Base-by-base conservation (phyloP, 2,113 vertebrate genomes). In the Tympanuchus pallidicinctus region DNA sequence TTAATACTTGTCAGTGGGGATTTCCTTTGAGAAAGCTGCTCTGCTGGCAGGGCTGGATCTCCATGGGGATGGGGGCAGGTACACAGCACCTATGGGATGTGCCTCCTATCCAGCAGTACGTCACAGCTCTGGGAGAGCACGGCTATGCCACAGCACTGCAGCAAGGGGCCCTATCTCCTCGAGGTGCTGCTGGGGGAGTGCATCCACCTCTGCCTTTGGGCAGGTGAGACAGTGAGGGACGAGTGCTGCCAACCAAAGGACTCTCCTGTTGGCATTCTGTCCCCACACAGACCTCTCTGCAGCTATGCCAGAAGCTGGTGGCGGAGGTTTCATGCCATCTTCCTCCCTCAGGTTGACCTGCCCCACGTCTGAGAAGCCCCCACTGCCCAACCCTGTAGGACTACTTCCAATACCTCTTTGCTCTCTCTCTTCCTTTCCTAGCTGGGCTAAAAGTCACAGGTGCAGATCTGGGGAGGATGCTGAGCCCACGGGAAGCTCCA, bases 371-470 rank as follows among this genome's bases (percentile, higher is more conserved):
- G 11, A 38, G 66, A 54, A 77, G 54, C 47, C 65, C n/a, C 11
- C 1, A 2, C 8, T 0, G 1, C 12, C n/a, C 0, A 0, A 17
- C 27, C 15, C 34, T 8, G 0, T 0, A 1, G 56, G 25, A 34
- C 19, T 0, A 0, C 27, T 28, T 92, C 34, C 32, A 2, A 0
- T 14, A 43, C 36, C 12, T 47, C 43, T 36, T 42, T 79, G 11
- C 5, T 83, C 50, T 11, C 13, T 66, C 34, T 43, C 34, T 22
- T 69, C n/a, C 22, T 13, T 40, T 56, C 70, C 59, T 64, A 63
- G 47, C 40, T 24, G 36, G 50, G 40, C 30, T 56, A 67, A 64
- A 47, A 54, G 43, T 38, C 0, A 0, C 0, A 2, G 88, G n/a
- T 5, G 2, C 50, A 80, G 74, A 30, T 25, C 65, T 38, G 18